Base-by-base conservation (phyloP, 2,888 invertebrate genomes). In the Pterostichus madidus region DNA sequence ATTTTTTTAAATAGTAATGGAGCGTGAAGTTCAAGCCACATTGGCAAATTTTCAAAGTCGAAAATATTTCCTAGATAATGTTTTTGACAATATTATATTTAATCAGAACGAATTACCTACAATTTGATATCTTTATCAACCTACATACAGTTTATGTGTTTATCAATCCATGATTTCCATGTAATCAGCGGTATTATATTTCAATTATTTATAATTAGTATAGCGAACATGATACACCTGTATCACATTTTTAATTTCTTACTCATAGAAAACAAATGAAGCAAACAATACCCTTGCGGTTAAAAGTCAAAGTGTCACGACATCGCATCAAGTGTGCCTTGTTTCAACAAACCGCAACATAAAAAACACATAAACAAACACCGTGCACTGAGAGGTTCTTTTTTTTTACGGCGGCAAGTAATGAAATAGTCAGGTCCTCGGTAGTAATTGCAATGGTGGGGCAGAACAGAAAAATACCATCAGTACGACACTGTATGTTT, bases 281-380 rank as follows among this genome's bases (percentile, higher is more conserved):
- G 15, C 39, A 39, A 53, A 53, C 17, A 53, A 53, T 53, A 8
- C 49, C 39, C 7, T 11, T 52, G 75, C 35, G 24, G 75, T 11
- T 49, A 52, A 46, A 31, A 2, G 75, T 75, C 31, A 31, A 32
- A 15, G 24, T 31, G n/a, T 17, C n/a, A 49, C n/a, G 15, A 73
- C 73, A 49, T n/a, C n/a, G 52, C 49, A 64, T 35, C 75, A 52
- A 75, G 31, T n/a, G 32, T 24, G 75, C 75, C 31, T 53, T 73
- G 64, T 64, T 64, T 15, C n/a, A 64, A 64, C 35, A 46, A 73
- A 73, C 39, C 46, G 35, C 49, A 75, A 75, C 75, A 75, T 46
- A 75, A 75, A 75, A 75, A 75, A 31, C 32, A 52, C 75, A 75
- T 75, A 75, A 75, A 52, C 52, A 75, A 75, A 75, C 75, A 75